Evolutionary conservation across 2,888 invertebrate genomes (phyloP), one percentile per base, ranked within the genome.

Genomic region (Hemistola chrysoprasaria): DNA sequence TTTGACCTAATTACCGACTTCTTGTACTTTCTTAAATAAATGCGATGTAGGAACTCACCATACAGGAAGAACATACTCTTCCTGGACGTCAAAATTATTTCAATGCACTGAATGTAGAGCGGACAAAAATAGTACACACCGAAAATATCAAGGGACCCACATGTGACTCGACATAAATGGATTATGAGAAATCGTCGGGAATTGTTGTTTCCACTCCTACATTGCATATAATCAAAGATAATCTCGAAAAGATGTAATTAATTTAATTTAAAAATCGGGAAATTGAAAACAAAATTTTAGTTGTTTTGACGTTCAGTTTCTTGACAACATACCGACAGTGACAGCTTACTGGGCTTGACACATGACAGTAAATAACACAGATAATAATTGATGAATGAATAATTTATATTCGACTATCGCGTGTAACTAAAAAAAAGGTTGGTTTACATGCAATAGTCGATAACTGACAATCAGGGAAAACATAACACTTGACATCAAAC

Each of bases 81-180:
- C 74, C 80, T 80, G 80, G 79, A 73, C 72, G 86, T 82, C 82
- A 82, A 81, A 85, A 78, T 80, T 79, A 80, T 78, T 81, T 69
- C 78, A 78, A 76, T 81, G 78, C 76, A 80, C 83, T 64, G 73
- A 80, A 87, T 79, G 77, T 86, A 78, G 88, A 83, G 79, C 82
- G 75, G 86, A 81, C 89, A 79, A 82, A 88, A 89, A 89, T 88
- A 88, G 88, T 87, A 71, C 75, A 71, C 75, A 80, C 85, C 80
- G 69, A 80, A 85, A 87, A 83, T 86, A 87, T 72, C 78, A 68
- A 71, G 62, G 57, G 59, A 51, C 59, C 48, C 47, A 37, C 48
- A 40, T 54, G 31, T 42, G 54, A 40, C 31, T 42, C 40, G 35
- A 48, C 44, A 27, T 24, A 26, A 41, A 50, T 40, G 45, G 41